Evolutionary conservation across 2,888 invertebrate species (phyloP).

Genomic region (Corythucha ciliata): DNA sequence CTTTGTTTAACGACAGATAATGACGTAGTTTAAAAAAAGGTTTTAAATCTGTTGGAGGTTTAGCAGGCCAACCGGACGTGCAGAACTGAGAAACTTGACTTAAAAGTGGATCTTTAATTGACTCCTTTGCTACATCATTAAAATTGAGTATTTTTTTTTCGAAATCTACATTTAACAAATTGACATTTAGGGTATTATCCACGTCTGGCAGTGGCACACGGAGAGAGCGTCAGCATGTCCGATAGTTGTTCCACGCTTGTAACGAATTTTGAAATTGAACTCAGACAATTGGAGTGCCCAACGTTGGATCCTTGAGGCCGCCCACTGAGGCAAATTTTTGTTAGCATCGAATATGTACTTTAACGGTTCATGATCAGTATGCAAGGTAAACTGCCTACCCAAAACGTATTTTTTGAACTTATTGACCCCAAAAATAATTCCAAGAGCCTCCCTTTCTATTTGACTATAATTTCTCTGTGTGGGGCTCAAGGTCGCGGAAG

Average conservation of each 20-base stretch:
- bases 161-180: no score
- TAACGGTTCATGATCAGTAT: slow-evolving; percentile 1
- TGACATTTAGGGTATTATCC: no score
- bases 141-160: no score
- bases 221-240: not conserved
- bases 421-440: slow-evolving; percentile 10
- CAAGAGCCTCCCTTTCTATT: slow-evolving; percentile 1
- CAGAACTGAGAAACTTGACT: no score
- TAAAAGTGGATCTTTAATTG: no score
- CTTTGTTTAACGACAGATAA: no score
- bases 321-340: not conserved
- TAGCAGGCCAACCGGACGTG: no score
- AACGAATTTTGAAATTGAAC: not conserved
- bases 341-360: slow-evolving; percentile 4
- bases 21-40: no score
- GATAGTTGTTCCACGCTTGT: not conserved
- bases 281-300: not conserved
- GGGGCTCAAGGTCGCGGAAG: not conserved
- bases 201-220: no score
- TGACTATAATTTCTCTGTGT: slow-evolving; percentile 1
- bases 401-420: slow-evolving; percentile 8
- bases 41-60: no score
- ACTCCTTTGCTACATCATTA: no score
- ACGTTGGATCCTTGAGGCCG: not conserved
- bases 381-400: not conserved